These are phyloP conservation scores for Drosophila insularis DNA, from an alignment of 1,140 invertebrate genomes.

Conservation along the genomic window DNA sequence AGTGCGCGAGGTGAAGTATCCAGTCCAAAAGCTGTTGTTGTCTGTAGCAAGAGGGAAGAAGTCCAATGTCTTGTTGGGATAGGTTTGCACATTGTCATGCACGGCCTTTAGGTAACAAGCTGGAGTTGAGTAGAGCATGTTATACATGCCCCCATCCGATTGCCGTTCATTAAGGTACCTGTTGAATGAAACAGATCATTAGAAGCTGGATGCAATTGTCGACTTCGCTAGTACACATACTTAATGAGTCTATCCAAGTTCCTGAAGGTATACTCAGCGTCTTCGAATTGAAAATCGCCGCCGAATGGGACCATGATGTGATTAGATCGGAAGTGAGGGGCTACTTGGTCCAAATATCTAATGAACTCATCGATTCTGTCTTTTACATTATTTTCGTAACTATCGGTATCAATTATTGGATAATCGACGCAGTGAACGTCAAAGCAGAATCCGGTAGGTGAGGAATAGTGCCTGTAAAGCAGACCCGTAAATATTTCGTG, in stretches of 20 bases:
- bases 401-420: slow-evolving; percentile 90
- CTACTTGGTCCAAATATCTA: slow-evolving; percentile 83
- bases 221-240: slow-evolving; percentile 83
- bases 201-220: background rate
- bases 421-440: slow-evolving; percentile 92
- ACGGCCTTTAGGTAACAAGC: slow-evolving; percentile 95
- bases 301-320: slow-evolving; percentile 96
- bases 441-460: slow-evolving; percentile 95
- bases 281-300: slow-evolving; percentile 95
- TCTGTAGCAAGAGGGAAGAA: slow-evolving; percentile 96
- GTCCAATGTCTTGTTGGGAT: slow-evolving; percentile 90
- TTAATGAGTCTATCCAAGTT: slow-evolving; percentile 95
- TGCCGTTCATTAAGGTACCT: slow-evolving; percentile 83
- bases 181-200: background rate
- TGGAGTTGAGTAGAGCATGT: slow-evolving; percentile 86
- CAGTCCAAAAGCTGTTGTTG: slow-evolving; percentile 94
- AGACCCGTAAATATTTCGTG: slow-evolving; percentile 88
- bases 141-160: slow-evolving; percentile 85
- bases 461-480: slow-evolving; percentile 90
- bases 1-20: slow-evolving; percentile 95
- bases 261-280: slow-evolving; percentile 91
- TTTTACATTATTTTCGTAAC: slow-evolving; percentile 89
- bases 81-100: slow-evolving; percentile 86
- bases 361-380: slow-evolving; percentile 85
- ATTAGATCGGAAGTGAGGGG: slow-evolving; percentile 85